These are phyloP conservation scores for Spongia lamella DNA, from an alignment of 37 sponge, comb jelly and placozoan genomes.

Conservation along the genomic window DNA sequence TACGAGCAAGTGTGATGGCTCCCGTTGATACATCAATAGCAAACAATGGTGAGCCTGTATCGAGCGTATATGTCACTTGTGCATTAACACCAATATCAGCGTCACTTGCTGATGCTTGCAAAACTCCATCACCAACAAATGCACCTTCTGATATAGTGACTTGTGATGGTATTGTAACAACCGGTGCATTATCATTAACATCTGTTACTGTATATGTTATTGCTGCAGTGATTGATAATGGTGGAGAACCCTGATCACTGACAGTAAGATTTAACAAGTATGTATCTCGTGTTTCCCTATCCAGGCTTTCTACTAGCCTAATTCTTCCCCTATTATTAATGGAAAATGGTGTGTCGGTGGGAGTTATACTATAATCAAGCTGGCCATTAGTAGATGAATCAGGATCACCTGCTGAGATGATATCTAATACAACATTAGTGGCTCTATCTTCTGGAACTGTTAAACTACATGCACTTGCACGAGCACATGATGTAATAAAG, in stretches of 20 bases:
- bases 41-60: conserved; percentile 6
- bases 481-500: not conserved
- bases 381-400: conserved; percentile 19
- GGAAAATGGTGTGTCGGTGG: not conserved
- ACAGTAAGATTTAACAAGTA: conserved; percentile 44
- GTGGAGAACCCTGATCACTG: conserved; percentile 37
- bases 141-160: conserved; percentile 35
- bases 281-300: not conserved
- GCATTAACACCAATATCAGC: conserved; percentile 67
- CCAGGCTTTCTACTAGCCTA: not conserved
- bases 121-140: not conserved
- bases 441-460: conserved; percentile 28
- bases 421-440: conserved; percentile 6
- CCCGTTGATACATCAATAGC: conserved; percentile 18
- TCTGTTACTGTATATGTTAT: conserved; percentile 32
- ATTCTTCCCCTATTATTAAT: not conserved
- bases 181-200: conserved; percentile 69
- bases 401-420: conserved; percentile 37
- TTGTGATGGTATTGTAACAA: conserved; percentile 22
- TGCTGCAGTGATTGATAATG: conserved; percentile 25
- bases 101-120: conserved; percentile 47
- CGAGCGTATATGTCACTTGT: conserved; percentile 37
- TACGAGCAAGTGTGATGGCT: not conserved
- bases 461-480: not conserved
- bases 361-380: no score